Evolutionary conservation across 1,140 invertebrate species (phyloP).

Genomic region (Penaeus vannamei): DNA sequence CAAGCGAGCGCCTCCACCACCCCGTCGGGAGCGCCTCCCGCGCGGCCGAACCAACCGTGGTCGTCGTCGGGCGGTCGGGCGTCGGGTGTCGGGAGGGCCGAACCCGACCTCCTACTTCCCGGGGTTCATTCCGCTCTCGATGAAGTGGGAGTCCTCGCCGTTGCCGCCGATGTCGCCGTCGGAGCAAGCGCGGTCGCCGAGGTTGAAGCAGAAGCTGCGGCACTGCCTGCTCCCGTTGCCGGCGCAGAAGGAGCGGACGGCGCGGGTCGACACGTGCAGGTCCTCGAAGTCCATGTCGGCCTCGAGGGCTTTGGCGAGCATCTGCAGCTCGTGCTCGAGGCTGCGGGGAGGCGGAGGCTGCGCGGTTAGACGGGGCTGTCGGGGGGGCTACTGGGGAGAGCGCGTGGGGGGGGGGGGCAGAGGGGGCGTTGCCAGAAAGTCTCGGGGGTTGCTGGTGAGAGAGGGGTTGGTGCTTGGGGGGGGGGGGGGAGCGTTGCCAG

Average conservation of each 20-base stretch:
- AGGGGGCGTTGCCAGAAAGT: not conserved
- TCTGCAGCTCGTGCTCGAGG: constrained; percentile 35
- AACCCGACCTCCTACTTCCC: constrained; percentile 38
- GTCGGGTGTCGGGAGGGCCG: not conserved
- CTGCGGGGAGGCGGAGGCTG: not conserved
- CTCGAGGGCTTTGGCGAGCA: constrained; percentile 26
- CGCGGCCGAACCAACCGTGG: not conserved
- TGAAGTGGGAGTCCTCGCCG: constrained; percentile 49
- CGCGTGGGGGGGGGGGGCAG: not conserved
- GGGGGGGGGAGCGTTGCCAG: not conserved
- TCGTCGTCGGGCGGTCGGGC: not conserved
- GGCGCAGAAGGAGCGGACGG: constrained; percentile 50
- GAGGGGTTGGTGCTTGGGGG: not conserved
- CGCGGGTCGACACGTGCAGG: constrained; percentile 30
- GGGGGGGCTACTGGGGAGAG: not conserved
- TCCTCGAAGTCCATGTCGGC: constrained; percentile 42
- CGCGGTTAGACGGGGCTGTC: too few species aligned
- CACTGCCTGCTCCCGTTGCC: constrained; percentile 46
- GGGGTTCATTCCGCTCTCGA: constrained; percentile 38
- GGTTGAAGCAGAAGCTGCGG: constrained; percentile 50
- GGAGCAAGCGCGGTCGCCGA: constrained; percentile 51
- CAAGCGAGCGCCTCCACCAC: too few species aligned
- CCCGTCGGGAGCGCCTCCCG: too few species aligned
- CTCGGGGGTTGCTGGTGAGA: not conserved
- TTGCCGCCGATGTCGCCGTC: constrained; percentile 52